Evolutionary conservation across 2,888 invertebrate species (phyloP).

Genomic region (Eupithecia centaureata): DNA sequence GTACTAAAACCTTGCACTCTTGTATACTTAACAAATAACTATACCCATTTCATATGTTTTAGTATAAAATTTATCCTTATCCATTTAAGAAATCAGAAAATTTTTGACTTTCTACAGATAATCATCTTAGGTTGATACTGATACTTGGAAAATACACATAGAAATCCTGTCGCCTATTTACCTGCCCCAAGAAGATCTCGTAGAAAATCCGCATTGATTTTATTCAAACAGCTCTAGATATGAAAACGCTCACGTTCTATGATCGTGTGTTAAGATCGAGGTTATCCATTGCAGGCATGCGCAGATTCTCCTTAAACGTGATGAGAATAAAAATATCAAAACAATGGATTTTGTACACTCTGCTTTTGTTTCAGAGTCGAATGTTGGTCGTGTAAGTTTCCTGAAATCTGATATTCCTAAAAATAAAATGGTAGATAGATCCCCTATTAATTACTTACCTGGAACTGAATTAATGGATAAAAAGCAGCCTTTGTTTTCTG

Average conservation of each 20-base stretch:
- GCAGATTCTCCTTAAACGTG: slow-evolving; percentile 37
- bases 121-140: too few species aligned
- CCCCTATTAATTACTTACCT: too few species aligned
- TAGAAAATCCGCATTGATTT: slow-evolving; percentile 10
- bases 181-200: neutral
- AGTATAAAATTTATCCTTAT: too few species aligned
- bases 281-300: slow-evolving; percentile 40
- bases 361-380: neutral
- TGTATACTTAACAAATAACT: too few species aligned
- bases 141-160: too few species aligned
- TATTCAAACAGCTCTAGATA: slow-evolving; percentile 31
- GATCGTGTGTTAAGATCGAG: slow-evolving; percentile 37
- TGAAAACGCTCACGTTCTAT: slow-evolving; percentile 31
- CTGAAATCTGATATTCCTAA: neutral
- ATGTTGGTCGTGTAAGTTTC: neutral
- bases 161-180: neutral
- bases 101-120: too few species aligned
- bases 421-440: too few species aligned
- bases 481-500: too few species aligned
- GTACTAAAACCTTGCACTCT: too few species aligned
- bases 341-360: neutral
- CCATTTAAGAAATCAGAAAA: too few species aligned
- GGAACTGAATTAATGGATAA: too few species aligned
- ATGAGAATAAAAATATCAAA: slow-evolving; percentile 21
- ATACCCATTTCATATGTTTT: too few species aligned